These are phyloP conservation scores for Mercenaria mercenaria DNA, from an alignment of 1,140 invertebrate genomes.

Conservation along the genomic window DNA sequence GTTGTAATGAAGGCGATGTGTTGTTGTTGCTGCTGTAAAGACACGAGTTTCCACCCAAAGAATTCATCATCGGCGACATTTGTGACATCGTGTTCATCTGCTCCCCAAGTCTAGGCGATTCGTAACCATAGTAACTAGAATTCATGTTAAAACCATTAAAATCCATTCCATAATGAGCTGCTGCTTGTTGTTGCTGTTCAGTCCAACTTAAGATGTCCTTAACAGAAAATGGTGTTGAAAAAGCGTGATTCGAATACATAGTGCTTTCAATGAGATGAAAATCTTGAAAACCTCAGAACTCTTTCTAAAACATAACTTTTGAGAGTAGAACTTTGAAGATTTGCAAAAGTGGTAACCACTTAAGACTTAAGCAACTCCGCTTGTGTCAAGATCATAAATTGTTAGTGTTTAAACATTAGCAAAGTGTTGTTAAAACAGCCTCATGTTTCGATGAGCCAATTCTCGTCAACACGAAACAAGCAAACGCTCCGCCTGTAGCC, in stretches of 20 bases:
- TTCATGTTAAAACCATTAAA: constrained; percentile 63
- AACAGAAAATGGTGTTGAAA: constrained; percentile 66
- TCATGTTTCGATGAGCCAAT: constrained; percentile 10
- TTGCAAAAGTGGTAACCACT: constrained; percentile 67
- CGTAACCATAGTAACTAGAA: constrained; percentile 56
- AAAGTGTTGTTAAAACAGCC: constrained; percentile 60
- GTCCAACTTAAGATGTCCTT: constrained; percentile 67
- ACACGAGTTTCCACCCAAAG: constrained; percentile 45
- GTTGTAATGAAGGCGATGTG: constrained; percentile 53
- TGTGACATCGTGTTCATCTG: constrained; percentile 50
- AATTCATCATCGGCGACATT: constrained; percentile 60
- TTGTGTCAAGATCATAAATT: constrained; percentile 69
- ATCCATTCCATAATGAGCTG: constrained; percentile 66
- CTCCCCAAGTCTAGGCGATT: constrained; percentile 43
- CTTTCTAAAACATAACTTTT: constrained; percentile 58
- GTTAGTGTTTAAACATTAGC: constrained; percentile 67
- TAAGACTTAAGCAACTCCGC: constrained; percentile 66
- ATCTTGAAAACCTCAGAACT: constrained; percentile 65
- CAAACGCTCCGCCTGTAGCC: background rate
- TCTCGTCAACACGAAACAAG: constrained; percentile 1
- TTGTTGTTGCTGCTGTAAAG: constrained; percentile 63
- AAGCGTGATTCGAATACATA: constrained; percentile 67
- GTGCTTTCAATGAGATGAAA: constrained; percentile 60
- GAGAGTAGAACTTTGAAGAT: constrained; percentile 69
- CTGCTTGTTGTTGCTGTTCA: constrained; percentile 50